Evolutionary conservation across 2,888 invertebrate species (phyloP).

Genomic region (Eulithis prunata): DNA sequence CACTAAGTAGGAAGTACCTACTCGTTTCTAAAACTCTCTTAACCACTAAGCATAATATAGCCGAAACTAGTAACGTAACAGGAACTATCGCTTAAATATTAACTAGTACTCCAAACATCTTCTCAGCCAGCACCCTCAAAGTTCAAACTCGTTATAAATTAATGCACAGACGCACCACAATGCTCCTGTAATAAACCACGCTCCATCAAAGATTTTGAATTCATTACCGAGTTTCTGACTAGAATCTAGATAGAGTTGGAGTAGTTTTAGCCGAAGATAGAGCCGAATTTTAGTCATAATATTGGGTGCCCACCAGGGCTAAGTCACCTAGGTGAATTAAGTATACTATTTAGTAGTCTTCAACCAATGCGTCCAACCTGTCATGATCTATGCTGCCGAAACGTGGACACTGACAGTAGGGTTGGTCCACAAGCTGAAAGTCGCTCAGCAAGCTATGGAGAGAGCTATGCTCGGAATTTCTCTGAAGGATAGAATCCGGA

Average conservation of each 20-base stretch:
- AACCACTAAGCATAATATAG: slow-evolving; percentile 3
- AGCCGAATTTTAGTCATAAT: slow-evolving; percentile 1
- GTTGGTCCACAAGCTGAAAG: no score
- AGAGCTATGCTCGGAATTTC: no score
- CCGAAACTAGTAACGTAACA: slow-evolving; percentile 20
- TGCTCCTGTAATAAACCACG: slow-evolving; percentile 63
- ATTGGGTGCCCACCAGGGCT: no score
- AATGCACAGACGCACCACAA: slow-evolving; percentile 49
- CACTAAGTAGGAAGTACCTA: no score
- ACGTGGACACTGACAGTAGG: no score
- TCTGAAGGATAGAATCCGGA: no score
- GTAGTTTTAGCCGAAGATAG: slow-evolving; percentile 1
- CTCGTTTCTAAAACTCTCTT: neutral
- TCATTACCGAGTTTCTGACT: slow-evolving; percentile 73
- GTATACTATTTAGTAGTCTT: no score
- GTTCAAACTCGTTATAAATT: slow-evolving; percentile 51
- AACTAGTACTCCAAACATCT: slow-evolving; percentile 29
- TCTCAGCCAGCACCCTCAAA: slow-evolving; percentile 30
- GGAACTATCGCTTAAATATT: slow-evolving; percentile 27
- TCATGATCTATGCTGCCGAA: no score
- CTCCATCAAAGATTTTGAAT: slow-evolving; percentile 72
- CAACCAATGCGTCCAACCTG: no score
- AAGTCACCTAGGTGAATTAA: no score
- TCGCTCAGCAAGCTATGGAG: no score
- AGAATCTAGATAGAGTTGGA: slow-evolving; percentile 48